These are phyloP conservation scores for Coelopa frigida DNA, from an alignment of 1,140 invertebrate species.

Conservation along the genomic window DNA sequence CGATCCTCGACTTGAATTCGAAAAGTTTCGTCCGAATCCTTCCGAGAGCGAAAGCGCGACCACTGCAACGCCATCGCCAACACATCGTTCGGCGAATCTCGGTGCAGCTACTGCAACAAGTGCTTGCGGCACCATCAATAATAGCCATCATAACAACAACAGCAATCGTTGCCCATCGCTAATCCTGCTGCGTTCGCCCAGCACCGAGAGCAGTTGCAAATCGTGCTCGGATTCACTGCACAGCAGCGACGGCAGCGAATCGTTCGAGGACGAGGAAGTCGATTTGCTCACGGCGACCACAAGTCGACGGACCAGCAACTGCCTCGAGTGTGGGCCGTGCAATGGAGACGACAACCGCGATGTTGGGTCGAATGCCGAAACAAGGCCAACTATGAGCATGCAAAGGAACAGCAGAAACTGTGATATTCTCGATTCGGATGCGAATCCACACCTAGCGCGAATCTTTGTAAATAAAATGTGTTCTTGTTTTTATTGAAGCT, in stretches of 20 bases:
- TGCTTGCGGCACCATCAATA: too few relatives aligned
- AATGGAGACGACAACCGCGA: neutral
- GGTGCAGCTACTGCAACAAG: too few relatives aligned
- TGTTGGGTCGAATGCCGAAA: neutral
- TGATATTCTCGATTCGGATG: slow-evolving; percentile 39
- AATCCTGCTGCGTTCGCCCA: neutral
- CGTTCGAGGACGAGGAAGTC: too few relatives aligned
- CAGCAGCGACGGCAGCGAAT: neutral
- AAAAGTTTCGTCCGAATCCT: too few relatives aligned
- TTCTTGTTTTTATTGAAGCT: too few relatives aligned
- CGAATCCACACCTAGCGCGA: slow-evolving; percentile 31
- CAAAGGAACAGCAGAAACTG: slow-evolving; percentile 12
- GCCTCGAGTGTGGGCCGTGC: neutral
- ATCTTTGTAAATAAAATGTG: slow-evolving; percentile 34
- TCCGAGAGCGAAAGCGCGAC: too few relatives aligned
- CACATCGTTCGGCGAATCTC: too few relatives aligned
- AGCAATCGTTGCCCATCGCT: neutral
- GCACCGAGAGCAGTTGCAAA: slow-evolving; percentile 2
- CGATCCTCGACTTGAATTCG: too few relatives aligned
- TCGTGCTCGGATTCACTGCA: neutral
- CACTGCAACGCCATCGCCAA: too few relatives aligned
- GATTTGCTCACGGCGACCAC: too few relatives aligned
- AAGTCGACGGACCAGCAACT: too few relatives aligned
- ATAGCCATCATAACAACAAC: neutral
- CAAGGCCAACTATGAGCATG: too few relatives aligned